Percentiles rank a stretch among this genome's conserved stretches.
These are phyloP conservation scores for Istiophorus platypterus DNA, from an alignment of 2,113 vertebrate genomes.

Conservation along the genomic window DNA sequence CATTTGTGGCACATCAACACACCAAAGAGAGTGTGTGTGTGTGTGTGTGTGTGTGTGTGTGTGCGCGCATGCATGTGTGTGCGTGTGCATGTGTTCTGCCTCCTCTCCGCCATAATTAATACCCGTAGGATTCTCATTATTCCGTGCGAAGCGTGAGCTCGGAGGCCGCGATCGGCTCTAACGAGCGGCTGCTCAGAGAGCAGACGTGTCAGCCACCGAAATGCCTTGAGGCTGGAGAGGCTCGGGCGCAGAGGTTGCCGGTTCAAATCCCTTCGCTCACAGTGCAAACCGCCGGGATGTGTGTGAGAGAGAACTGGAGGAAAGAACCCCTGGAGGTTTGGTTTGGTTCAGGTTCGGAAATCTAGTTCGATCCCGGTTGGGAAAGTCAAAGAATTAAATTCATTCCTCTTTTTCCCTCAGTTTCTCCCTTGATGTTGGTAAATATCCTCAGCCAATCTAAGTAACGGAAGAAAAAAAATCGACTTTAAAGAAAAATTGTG, in stretches of 20 bases:
- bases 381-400: background rate
- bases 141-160: conserved; percentile 48
- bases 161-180: conserved; percentile 54
- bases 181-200: conserved; percentile 28
- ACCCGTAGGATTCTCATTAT: conserved; percentile 71
- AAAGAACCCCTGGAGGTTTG: conserved; percentile 27
- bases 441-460: background rate
- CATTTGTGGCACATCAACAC: conserved; percentile 9
- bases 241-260: conserved; percentile 29
- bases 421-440: conserved; percentile 8
- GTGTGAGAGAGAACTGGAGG: background rate
- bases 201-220: conserved; percentile 41
- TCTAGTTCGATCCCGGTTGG: too few relatives aligned
- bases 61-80: conserved; percentile 25
- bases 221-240: conserved; percentile 30
- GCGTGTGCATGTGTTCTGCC: background rate
- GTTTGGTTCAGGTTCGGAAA: too few relatives aligned
- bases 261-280: conserved; percentile 47
- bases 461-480: conserved; percentile 12
- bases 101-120: conserved; percentile 68
- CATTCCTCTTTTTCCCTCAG: background rate
- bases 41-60: conserved; percentile 30
- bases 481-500: background rate
- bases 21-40: background rate
- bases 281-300: background rate